phyloP scores from a whole-genome alignment of 1,140 invertebrate genomes.

The Drosophila sproati region DNA sequence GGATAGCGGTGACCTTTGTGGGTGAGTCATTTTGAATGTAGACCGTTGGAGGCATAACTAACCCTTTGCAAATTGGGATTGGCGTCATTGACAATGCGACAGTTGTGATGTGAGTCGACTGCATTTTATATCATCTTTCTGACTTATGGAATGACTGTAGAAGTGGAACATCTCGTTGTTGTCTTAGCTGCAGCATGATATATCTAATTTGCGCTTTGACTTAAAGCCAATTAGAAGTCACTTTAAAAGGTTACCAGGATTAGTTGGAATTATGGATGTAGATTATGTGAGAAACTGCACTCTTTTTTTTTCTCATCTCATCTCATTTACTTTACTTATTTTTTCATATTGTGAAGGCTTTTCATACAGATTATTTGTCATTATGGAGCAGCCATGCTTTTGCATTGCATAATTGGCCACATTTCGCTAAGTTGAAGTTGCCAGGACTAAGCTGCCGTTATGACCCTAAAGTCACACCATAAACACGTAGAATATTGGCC shows the following conservation, averaged over 20 bases:
- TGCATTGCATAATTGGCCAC: constrained; percentile 12
- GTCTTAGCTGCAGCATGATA: too few relatives aligned
- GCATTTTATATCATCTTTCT: too few relatives aligned
- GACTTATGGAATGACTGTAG: too few relatives aligned
- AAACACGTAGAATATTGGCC: constrained; percentile 67
- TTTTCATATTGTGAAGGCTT: background rate
- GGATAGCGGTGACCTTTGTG: too few relatives aligned
- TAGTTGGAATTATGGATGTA: background rate
- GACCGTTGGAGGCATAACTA: too few relatives aligned
- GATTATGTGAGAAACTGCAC: background rate
- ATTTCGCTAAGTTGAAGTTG: constrained; percentile 22
- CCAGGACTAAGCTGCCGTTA: constrained; percentile 11
- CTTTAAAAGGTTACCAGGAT: background rate
- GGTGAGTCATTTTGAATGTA: too few relatives aligned
- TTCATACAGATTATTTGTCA: constrained; percentile 7
- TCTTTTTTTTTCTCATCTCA: too few relatives aligned
- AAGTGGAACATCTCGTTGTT: too few relatives aligned
- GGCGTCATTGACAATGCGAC: too few relatives aligned
- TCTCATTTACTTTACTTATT: background rate
- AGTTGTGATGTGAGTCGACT: too few relatives aligned
- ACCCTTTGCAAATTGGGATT: too few relatives aligned
- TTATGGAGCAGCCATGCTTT: constrained; percentile 1
- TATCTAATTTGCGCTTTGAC: background rate
- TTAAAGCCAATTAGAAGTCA: background rate
- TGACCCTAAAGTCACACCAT: constrained; percentile 43